Conservation (phyloP, 2,113 vertebrate genomes). For the Scomber japonicus region DNA sequence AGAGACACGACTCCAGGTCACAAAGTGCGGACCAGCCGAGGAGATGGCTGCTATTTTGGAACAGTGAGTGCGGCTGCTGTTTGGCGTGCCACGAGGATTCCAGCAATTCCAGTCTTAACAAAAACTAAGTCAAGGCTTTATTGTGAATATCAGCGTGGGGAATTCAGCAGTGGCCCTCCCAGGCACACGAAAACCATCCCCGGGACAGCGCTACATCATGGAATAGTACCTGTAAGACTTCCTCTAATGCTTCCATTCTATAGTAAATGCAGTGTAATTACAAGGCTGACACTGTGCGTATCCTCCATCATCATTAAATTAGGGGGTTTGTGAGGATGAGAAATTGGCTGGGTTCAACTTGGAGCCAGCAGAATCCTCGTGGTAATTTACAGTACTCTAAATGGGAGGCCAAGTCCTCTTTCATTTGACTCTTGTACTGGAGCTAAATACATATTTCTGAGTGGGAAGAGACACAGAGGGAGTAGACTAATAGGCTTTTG, state of each 20-base stretch:
- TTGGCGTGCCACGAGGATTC: slow-evolving; percentile 65
- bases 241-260: slow-evolving; percentile 70
- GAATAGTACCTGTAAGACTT: slow-evolving; percentile 61
- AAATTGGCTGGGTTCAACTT: slow-evolving; percentile 71
- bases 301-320: slow-evolving; percentile 77
- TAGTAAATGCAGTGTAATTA: slow-evolving; percentile 76
- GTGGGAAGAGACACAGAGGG: slow-evolving; percentile 36
- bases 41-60: slow-evolving; percentile 57
- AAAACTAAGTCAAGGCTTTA: slow-evolving; percentile 72
- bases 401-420: slow-evolving; percentile 65
- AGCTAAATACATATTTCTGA: slow-evolving; percentile 64
- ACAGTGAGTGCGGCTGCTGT: slow-evolving; percentile 57
- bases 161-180: slow-evolving; percentile 53
- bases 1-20: slow-evolving; percentile 23
- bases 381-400: slow-evolving; percentile 71
- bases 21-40: slow-evolving; percentile 31
- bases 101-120: slow-evolving; percentile 66
- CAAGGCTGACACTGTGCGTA: slow-evolving; percentile 67
- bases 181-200: slow-evolving; percentile 42
- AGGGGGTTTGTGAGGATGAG: slow-evolving; percentile 74
- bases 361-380: slow-evolving; percentile 75
- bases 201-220: slow-evolving; percentile 35
- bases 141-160: slow-evolving; percentile 59
- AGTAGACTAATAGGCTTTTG: slow-evolving; percentile 34
- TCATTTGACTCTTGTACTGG: slow-evolving; percentile 58